Conservation (phyloP, 2,888 invertebrate species). For the Agrotis segetum region DNA sequence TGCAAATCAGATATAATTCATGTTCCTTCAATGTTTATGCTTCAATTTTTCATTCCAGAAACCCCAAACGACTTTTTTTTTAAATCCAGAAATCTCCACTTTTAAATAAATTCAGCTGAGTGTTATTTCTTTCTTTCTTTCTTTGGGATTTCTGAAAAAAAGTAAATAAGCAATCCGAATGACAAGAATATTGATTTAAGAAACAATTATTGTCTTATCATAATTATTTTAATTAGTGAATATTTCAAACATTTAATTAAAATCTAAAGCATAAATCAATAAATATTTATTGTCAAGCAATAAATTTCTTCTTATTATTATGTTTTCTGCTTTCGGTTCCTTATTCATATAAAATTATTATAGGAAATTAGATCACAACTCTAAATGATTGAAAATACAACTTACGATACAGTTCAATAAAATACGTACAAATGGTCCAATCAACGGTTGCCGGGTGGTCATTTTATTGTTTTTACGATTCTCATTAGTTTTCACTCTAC, state of each 20-base stretch:
- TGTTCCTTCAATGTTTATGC: background rate
- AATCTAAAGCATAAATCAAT: background rate
- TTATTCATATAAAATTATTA: slow-evolving; percentile 10
- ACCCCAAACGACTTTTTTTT: no score
- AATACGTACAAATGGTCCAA: slow-evolving; percentile 75
- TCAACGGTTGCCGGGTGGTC: slow-evolving; percentile 77
- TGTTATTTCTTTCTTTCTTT: no score
- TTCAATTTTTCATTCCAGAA: background rate
- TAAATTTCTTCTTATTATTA: slow-evolving; percentile 11
- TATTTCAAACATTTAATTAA: background rate
- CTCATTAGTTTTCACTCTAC: slow-evolving; percentile 68
- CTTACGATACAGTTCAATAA: slow-evolving; percentile 57
- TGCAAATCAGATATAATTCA: background rate
- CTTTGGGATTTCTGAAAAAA: no score
- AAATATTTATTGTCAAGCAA: background rate
- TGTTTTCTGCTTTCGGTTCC: slow-evolving; percentile 12
- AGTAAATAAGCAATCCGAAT: no score
- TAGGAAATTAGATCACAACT: slow-evolving; percentile 34
- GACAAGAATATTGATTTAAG: slow-evolving; percentile 24
- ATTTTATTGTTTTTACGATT: slow-evolving; percentile 68
- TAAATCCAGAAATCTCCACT: no score
- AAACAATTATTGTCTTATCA: slow-evolving; percentile 14
- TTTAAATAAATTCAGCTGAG: no score
- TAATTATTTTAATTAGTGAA: slow-evolving; percentile 6
- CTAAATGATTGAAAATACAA: slow-evolving; percentile 25